phyloP scores from a whole-genome alignment of 2,888 invertebrate genomes.

The Meloe dianella region DNA sequence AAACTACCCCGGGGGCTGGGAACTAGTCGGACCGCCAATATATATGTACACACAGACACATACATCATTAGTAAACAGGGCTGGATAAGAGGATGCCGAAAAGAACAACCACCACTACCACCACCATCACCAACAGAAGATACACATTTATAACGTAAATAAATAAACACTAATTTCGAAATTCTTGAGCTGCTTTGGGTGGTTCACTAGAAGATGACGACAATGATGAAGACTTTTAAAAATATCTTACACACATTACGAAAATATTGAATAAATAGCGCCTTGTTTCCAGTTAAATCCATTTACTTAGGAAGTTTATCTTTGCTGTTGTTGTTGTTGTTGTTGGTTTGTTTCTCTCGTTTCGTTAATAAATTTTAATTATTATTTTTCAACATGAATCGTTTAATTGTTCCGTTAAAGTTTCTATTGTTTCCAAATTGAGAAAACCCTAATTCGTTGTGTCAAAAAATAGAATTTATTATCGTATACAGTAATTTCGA shows the following conservation, averaged over 20 bases:
- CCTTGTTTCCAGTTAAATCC: not conserved
- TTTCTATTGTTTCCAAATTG: conserved; percentile 2
- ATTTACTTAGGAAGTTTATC: not conserved
- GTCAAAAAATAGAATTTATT: conserved; percentile 6
- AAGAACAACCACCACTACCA: conserved; percentile 32
- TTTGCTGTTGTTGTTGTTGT: too few relatives aligned
- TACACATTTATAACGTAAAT: conserved; percentile 46
- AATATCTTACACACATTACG: not conserved
- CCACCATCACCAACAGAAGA: conserved; percentile 36
- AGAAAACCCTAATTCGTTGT: not conserved
- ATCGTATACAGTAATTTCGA: not conserved
- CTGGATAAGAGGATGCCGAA: conserved; percentile 50
- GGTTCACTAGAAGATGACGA: not conserved
- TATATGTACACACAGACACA: conserved; percentile 16
- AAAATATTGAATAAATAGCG: not conserved
- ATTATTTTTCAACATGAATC: not conserved
- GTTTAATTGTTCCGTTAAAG: conserved; percentile 2
- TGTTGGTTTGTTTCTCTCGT: too few relatives aligned
- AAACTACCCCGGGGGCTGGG: conserved; percentile 47
- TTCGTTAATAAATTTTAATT: conserved; percentile 9
- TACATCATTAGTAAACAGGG: conserved; percentile 35
- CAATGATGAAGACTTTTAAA: not conserved
- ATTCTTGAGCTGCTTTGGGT: conserved; percentile 29
- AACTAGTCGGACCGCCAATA: conserved; percentile 44
- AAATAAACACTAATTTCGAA: conserved; percentile 46